phyloP scores from a whole-genome alignment of 2,888 invertebrate species.

The Caenorhabditis sulstoni region DNA sequence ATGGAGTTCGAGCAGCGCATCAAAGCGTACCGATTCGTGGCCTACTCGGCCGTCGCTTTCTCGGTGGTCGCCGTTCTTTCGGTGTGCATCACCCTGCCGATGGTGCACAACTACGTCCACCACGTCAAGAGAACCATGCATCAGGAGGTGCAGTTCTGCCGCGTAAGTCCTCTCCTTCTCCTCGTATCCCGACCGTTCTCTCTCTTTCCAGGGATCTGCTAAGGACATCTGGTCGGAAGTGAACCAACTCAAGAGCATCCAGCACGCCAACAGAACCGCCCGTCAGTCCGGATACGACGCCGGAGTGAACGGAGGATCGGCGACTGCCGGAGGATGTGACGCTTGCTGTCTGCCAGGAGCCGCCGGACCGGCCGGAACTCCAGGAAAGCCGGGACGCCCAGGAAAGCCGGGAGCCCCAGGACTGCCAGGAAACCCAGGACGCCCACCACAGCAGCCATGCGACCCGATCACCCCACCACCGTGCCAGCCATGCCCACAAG shows the following conservation, averaged over 20 bases:
- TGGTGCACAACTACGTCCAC: slow-evolving; percentile 70
- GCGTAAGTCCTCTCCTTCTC: slow-evolving; percentile 28
- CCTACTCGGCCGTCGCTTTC: slow-evolving; percentile 71
- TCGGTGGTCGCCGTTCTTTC: slow-evolving; percentile 69
- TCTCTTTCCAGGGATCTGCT: slow-evolving; percentile 57
- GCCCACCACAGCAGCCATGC: slow-evolving; percentile 75
- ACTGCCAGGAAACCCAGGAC: slow-evolving; percentile 72
- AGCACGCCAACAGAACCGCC: slow-evolving; percentile 70
- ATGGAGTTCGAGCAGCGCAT: slow-evolving; percentile 68
- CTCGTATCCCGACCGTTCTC: slow-evolving; percentile 1
- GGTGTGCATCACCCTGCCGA: slow-evolving; percentile 67
- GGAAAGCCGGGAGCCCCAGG: slow-evolving; percentile 74
- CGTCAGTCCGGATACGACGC: slow-evolving; percentile 70
- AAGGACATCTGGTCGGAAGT: slow-evolving; percentile 70
- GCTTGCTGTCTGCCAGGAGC: slow-evolving; percentile 76
- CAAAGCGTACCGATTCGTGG: slow-evolving; percentile 70
- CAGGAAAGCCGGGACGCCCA: slow-evolving; percentile 67
- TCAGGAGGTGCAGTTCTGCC: slow-evolving; percentile 67
- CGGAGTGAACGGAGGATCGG: slow-evolving; percentile 61
- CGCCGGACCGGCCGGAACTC: slow-evolving; percentile 70
- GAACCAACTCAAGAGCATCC: slow-evolving; percentile 66
- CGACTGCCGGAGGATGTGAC: slow-evolving; percentile 69
- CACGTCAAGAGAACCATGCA: slow-evolving; percentile 69
- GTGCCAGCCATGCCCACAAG: slow-evolving; percentile 75
- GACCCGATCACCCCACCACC: slow-evolving; percentile 76